phyloP scores from a whole-genome alignment of 2,113 vertebrate genomes.

The Cercocebus atys region DNA sequence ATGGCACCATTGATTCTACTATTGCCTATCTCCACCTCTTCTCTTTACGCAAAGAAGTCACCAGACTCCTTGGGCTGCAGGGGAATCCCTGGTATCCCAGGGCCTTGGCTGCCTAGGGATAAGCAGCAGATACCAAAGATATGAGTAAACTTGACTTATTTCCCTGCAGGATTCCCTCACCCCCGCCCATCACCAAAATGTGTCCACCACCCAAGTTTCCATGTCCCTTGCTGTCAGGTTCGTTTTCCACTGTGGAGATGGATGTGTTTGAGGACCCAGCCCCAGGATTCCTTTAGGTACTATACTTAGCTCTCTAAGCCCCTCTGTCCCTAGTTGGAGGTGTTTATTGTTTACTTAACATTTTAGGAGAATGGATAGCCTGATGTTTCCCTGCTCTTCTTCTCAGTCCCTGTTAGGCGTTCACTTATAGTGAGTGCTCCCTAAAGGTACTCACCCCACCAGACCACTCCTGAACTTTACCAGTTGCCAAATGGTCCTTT shows the following conservation, averaged over 20 bases:
- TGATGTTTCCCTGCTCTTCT: background rate
- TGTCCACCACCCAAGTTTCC: conserved; percentile 18
- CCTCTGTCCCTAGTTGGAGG: conserved; percentile 3
- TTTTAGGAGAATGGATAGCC: conserved; percentile 8
- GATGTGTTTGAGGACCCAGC: conserved; percentile 52
- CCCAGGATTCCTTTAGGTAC: background rate
- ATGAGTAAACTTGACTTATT: background rate
- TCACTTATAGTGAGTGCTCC: background rate
- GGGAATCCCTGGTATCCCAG: background rate
- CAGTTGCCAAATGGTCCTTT: background rate
- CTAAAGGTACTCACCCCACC: background rate
- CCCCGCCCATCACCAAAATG: too few species aligned
- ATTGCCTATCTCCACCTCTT: background rate
- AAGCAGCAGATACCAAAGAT: background rate
- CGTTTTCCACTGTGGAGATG: conserved; percentile 47
- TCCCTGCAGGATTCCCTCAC: background rate
- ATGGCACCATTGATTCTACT: background rate
- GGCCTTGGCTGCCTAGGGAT: background rate
- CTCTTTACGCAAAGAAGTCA: background rate
- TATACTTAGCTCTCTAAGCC: conserved; percentile 70
- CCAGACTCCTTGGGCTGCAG: background rate
- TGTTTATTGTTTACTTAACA: conserved; percentile 74
- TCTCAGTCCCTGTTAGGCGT: background rate
- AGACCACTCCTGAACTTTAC: background rate
- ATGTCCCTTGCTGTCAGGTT: conserved; percentile 26